Evolutionary conservation across 2,113 vertebrate species (phyloP), one percentile per base, ranked within the genome.

Genomic region (Erythrolamprus reginae): DNA sequence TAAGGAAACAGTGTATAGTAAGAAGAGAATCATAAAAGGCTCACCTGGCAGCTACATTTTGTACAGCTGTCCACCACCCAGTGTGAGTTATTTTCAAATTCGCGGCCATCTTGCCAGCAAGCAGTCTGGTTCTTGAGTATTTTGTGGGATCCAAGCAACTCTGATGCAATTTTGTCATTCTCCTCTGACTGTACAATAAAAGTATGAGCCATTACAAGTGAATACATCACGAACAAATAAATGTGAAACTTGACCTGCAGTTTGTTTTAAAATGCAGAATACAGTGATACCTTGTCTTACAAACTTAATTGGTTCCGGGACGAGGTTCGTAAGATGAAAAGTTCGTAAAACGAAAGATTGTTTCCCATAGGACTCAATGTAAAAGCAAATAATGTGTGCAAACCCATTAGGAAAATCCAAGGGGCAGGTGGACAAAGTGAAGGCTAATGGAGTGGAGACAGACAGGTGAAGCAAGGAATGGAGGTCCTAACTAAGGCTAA

Each of bases 11-110:
- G 19, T 13, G 10, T 33, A 24, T 51, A 5, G n/a, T 93, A 83
- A 89, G 45, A 52, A 93, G 26, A 88, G 19, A 53, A 45, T 92
- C 23, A 10, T 2, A 5, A 85, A 90, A 89, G 53, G 13, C 94
- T 92, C 96, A 99, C 99, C 98, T 98, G 98, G 96, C 99, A 99
- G 92, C 97, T 98, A 53, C 99, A 99, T 48, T 98, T 98, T 55
- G 99, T 99, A 87, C 99, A 99, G 96, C 99, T 99, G 95, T 99
- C 99, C 91, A 99, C 99, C 90, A 99, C 98, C 99, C 99, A 99
- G 90, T 98, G 98, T 93, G 99, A 99, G 23, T 98, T 98, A 94
- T 99, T 98, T 9, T 97, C 97, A 89, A 99, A 99, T 94, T 99
- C 96, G 19, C 99, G 98, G 4, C 99, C 99, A 47, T 99, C 99